A percentile compares a stretch with the other conserved stretches of the same genome.
phyloP scores from a whole-genome alignment of 2,797 vertebrate species.

The Pseudopleuronectes americanus region DNA sequence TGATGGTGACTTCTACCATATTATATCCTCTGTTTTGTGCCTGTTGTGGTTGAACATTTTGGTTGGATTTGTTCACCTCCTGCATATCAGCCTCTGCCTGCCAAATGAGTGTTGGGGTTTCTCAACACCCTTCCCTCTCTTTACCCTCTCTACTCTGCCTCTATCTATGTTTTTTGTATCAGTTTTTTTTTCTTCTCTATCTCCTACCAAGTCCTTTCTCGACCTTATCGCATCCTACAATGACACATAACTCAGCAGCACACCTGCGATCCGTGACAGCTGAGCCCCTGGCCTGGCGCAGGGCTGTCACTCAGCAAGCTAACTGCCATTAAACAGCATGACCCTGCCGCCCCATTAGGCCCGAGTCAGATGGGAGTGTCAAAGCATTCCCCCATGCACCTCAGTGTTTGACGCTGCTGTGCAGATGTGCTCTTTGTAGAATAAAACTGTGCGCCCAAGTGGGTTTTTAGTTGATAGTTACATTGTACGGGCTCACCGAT shows the following conservation, averaged over 20 bases:
- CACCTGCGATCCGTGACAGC: slow-evolving; percentile 88
- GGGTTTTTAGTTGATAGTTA: slow-evolving; percentile 15
- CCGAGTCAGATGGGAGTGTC: slow-evolving; percentile 86
- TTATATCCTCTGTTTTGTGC: not conserved
- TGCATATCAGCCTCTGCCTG: not conserved
- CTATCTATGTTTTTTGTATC: slow-evolving; percentile 32
- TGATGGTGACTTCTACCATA: not conserved
- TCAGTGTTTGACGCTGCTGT: slow-evolving; percentile 40
- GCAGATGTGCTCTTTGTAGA: slow-evolving; percentile 34
- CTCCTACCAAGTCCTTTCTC: slow-evolving; percentile 60
- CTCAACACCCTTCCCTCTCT: not conserved
- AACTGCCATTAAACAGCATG: slow-evolving; percentile 87
- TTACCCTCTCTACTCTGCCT: slow-evolving; percentile 13
- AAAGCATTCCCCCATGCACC: slow-evolving; percentile 50
- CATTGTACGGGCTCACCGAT: not conserved
- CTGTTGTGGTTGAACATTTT: not conserved
- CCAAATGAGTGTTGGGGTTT: not conserved
- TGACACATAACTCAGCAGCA: slow-evolving; percentile 89
- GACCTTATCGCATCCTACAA: slow-evolving; percentile 84
- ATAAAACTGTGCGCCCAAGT: slow-evolving; percentile 4
- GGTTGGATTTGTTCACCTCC: slow-evolving; percentile 1
- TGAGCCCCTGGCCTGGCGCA: slow-evolving; percentile 83
- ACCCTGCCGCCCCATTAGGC: slow-evolving; percentile 90
- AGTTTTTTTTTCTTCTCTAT: slow-evolving; percentile 3
- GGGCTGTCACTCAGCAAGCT: slow-evolving; percentile 87